These are phyloP conservation scores for Acanthosepion lycidas DNA, from an alignment of 2,888 invertebrate genomes.

Conservation along the genomic window DNA sequence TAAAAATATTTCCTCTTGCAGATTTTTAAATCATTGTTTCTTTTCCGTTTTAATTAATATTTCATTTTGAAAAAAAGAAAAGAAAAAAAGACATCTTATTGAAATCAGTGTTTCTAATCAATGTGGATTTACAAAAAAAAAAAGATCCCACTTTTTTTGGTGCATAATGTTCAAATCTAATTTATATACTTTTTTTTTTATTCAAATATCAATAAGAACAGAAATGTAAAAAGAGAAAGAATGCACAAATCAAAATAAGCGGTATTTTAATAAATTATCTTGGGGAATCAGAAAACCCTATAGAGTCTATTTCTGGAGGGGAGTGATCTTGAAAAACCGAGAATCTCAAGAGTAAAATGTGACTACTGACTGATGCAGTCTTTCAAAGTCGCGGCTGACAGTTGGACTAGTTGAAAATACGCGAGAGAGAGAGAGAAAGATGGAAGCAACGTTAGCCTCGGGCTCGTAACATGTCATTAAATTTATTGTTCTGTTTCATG, in stretches of 20 bases:
- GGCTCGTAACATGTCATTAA: background rate
- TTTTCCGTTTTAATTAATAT: too few relatives aligned
- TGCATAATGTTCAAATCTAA: constrained; percentile 33
- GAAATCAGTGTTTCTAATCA: too few relatives aligned
- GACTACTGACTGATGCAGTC: background rate
- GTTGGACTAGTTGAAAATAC: background rate
- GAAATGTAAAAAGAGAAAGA: background rate
- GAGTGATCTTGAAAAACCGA: constrained; percentile 16
- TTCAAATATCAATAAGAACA: background rate
- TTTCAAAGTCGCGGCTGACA: background rate
- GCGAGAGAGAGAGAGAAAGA: background rate
- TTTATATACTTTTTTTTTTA: background rate
- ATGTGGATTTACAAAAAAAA: too few relatives aligned
- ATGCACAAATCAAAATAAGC: background rate
- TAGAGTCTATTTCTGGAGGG: constrained; percentile 9
- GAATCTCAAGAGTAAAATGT: background rate
- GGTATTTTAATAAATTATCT: background rate
- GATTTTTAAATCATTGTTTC: too few relatives aligned
- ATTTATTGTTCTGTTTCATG: constrained; percentile 11
- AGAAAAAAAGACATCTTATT: too few relatives aligned
- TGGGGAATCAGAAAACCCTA: background rate
- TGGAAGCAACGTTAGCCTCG: background rate
- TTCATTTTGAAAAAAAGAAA: too few relatives aligned
- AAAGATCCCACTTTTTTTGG: background rate
- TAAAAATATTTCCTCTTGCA: too few relatives aligned